These are phyloP conservation scores for Nyctibius grandis DNA, from an alignment of 2,797 vertebrate species.

Conservation along the genomic window DNA sequence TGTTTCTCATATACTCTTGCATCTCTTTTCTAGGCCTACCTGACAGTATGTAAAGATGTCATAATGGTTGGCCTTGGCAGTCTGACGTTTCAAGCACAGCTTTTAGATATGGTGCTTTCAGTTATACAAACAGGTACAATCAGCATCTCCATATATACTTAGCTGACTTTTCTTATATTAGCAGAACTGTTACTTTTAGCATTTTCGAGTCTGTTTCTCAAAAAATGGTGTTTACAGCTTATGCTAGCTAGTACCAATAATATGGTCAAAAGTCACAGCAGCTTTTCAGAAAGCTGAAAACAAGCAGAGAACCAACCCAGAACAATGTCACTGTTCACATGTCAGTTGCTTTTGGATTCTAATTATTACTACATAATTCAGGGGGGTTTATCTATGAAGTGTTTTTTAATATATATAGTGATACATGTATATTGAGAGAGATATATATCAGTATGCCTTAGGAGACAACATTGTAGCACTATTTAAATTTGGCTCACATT, in stretches of 20 bases:
- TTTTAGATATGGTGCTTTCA: slow-evolving; percentile 80
- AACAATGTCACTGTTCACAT: background rate
- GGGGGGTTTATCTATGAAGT: too few species aligned
- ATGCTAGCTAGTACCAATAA: background rate
- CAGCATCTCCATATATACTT: background rate
- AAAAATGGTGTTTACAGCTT: background rate
- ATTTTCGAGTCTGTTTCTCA: background rate
- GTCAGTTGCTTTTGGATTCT: background rate
- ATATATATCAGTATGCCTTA: background rate
- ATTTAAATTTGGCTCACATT: background rate
- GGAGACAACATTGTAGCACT: background rate
- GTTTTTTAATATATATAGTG: background rate
- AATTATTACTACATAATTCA: background rate
- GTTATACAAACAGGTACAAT: slow-evolving; percentile 80
- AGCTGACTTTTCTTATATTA: background rate
- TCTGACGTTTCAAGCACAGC: slow-evolving; percentile 73
- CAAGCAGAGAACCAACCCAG: background rate
- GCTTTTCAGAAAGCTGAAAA: background rate
- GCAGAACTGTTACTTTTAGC: background rate
- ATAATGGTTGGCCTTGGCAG: slow-evolving; percentile 86
- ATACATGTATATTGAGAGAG: background rate
- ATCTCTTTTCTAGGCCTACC: slow-evolving; percentile 76
- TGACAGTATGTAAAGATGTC: slow-evolving; percentile 83
- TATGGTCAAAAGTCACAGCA: background rate
- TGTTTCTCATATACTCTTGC: background rate